Percentiles rank a stretch among this genome's conserved stretches.
Evolutionary conservation across 2,888 invertebrate genomes (phyloP).

Genomic region (Sarcophaga subvicina): DNA sequence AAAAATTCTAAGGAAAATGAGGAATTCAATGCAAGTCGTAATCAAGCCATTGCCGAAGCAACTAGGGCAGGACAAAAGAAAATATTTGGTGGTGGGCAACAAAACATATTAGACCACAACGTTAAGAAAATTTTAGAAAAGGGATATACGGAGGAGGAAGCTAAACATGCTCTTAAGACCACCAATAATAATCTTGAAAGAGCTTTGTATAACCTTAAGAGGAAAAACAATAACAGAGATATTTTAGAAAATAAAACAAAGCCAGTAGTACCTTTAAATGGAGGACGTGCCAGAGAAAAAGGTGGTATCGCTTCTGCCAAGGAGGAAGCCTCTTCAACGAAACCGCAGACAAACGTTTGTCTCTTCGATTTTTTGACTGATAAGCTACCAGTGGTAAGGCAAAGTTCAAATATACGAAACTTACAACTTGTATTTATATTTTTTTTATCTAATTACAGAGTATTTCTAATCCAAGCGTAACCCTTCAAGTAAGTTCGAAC

Average conservation of each 20-base stretch:
- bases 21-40: slow-evolving; percentile 94
- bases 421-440: not conserved
- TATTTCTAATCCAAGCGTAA: slow-evolving; percentile 5
- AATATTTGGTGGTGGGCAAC: slow-evolving; percentile 86
- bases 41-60: slow-evolving; percentile 94
- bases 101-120: slow-evolving; percentile 88
- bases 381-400: slow-evolving; percentile 83
- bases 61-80: slow-evolving; percentile 86
- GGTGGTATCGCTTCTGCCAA: slow-evolving; percentile 80
- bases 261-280: slow-evolving; percentile 35
- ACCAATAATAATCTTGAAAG: slow-evolving; percentile 89
- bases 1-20: slow-evolving; percentile 86
- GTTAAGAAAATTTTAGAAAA: slow-evolving; percentile 91
- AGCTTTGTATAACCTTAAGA: slow-evolving; percentile 87
- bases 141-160: slow-evolving; percentile 90
- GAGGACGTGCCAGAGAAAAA: slow-evolving; percentile 68
- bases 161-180: slow-evolving; percentile 87
- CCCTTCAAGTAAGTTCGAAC: not conserved
- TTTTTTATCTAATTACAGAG: slow-evolving; percentile 23
- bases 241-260: slow-evolving; percentile 54
- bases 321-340: slow-evolving; percentile 85
- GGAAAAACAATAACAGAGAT: slow-evolving; percentile 73
- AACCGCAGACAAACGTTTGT: slow-evolving; percentile 91
- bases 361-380: slow-evolving; percentile 92
- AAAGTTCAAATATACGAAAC: not conserved